Percentiles rank a stretch among this genome's conserved stretches.
These are phyloP conservation scores for Isichthys henryi DNA, from an alignment of 2,113 vertebrate species.

Conservation along the genomic window DNA sequence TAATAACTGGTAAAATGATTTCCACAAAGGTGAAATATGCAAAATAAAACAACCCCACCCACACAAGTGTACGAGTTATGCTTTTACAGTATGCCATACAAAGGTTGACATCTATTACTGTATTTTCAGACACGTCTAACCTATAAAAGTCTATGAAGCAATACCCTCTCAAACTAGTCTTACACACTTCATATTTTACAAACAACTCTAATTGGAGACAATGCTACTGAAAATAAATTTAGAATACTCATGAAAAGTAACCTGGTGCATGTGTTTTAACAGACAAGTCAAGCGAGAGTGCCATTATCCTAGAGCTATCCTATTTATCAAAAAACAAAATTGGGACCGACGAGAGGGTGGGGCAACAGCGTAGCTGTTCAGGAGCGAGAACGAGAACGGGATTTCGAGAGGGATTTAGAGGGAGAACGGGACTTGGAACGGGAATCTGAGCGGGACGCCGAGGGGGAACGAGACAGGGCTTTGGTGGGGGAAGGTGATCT, in stretches of 20 bases:
- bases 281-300: constrained; percentile 20
- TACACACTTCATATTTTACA: constrained; percentile 28
- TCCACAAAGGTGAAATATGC: constrained; percentile 27
- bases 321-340: constrained; percentile 27
- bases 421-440: constrained; percentile 60
- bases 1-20: constrained; percentile 29
- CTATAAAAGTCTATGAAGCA: constrained; percentile 29
- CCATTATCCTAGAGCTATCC: constrained; percentile 13
- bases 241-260: constrained; percentile 20
- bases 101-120: constrained; percentile 29
- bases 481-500: constrained; percentile 54
- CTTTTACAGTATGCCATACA: constrained; percentile 23
- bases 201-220: constrained; percentile 26
- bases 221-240: constrained; percentile 22
- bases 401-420: constrained; percentile 64
- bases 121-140: constrained; percentile 18
- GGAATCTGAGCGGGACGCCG: constrained; percentile 61
- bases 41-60: constrained; percentile 27
- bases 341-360: constrained; percentile 10
- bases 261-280: constrained; percentile 13
- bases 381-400: constrained; percentile 26
- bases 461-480: constrained; percentile 59
- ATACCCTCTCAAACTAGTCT: constrained; percentile 18
- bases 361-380: constrained; percentile 2
- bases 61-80: constrained; percentile 16